phyloP scores from a whole-genome alignment of 2,113 vertebrate genomes.

The Ciconia maguari region DNA sequence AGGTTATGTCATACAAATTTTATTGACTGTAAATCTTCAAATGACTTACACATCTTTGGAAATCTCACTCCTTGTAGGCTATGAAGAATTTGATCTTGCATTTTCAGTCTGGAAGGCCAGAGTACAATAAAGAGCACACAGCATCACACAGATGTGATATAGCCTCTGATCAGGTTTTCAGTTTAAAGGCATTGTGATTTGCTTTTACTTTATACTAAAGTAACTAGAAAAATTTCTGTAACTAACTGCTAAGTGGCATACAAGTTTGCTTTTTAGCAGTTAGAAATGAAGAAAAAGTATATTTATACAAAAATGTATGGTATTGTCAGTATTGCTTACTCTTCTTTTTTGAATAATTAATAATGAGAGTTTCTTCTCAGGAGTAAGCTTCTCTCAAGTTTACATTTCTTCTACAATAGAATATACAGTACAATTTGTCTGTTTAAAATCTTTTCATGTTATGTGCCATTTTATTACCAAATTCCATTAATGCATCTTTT shows the following conservation, averaged over 20 bases:
- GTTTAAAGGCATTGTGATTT: not conserved
- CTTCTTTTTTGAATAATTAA: not conserved
- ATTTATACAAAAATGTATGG: not conserved
- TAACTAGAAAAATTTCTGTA: not conserved
- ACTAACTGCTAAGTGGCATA: not conserved
- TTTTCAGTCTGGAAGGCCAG: not conserved
- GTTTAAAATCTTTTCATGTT: not conserved
- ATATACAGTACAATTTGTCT: not conserved
- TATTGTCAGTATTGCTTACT: not conserved
- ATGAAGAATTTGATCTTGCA: not conserved
- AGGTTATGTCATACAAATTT: not conserved
- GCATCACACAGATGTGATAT: not conserved
- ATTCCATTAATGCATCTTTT: not conserved
- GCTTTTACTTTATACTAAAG: not conserved
- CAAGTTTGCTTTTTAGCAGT: not conserved
- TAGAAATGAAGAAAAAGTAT: not conserved
- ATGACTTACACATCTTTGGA: not conserved
- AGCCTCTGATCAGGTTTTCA: not conserved
- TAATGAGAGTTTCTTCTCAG: not conserved
- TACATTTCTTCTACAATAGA: not conserved
- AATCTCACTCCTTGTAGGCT: not conserved
- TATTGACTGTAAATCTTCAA: not conserved
- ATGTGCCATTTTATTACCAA: not conserved
- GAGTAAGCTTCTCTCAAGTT: not conserved
- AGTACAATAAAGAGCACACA: not conserved